Evolutionary conservation across 2,888 invertebrate genomes (phyloP), one percentile per base, ranked within the genome.

Genomic region (Epicampocera succincta): DNA sequence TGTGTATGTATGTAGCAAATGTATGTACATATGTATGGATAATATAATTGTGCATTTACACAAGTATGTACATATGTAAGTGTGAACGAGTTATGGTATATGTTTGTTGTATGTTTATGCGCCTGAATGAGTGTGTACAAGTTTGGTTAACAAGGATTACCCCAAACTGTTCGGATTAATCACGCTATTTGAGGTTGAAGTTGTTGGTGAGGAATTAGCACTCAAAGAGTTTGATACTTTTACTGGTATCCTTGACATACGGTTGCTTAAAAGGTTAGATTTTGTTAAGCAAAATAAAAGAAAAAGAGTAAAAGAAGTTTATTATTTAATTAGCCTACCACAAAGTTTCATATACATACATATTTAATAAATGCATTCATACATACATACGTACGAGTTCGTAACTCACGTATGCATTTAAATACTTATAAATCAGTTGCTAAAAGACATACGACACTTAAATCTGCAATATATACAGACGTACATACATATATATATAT

Each of bases 191-290:
- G 87, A 85, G 73, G 86, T 86, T 83, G 88, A 90, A 86, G 88
- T 90, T 85, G 90, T 90, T 80, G 90, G 90, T 86, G 90, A 90
- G 84, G 86, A 86, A 83, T 86, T 85, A 77, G 83, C 86, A 75
- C 78, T 82, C 65, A 78, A 78, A 86, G 90, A 90, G 38, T 60
- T 78, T 52, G 78, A 78, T 78, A 90, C 88, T 86, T 90, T 90
- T 84, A 91, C 87, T 84, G 91, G 91, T 86, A 91, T 91, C 90
- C 90, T 87, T 84, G 91, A 91, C 85, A 89, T 89, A 83, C 89
- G 90, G 86, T 89, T 88, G 73, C 75, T 84, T 79, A 50, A 54
- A 54, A 48, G 3, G 1, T 56, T 58, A 52, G 25, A 54, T 12
- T 69, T 66, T 25, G 15, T 78, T 77, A 74, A 66, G 25, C 29